These are phyloP conservation scores for Cancer borealis DNA, from an alignment of 2,888 invertebrate genomes.

Conservation along the genomic window DNA sequence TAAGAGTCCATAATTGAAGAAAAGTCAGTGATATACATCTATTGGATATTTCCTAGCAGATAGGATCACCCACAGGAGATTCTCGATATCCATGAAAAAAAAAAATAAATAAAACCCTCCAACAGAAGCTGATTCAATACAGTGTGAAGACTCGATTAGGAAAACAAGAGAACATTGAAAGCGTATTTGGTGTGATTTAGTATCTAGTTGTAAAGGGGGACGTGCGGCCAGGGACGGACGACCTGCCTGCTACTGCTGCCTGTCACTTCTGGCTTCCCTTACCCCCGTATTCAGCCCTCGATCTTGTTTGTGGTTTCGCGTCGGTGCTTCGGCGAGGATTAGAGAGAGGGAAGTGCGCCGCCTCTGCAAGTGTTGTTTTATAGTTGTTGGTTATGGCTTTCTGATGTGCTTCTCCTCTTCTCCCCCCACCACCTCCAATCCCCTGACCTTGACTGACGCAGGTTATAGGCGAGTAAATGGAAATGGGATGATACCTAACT, in stretches of 20 bases:
- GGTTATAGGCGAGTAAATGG: background rate
- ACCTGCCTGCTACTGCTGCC: background rate
- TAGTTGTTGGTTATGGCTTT: background rate
- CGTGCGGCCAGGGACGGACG: conserved; percentile 1
- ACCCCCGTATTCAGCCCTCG: background rate
- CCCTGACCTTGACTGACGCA: background rate
- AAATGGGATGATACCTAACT: background rate
- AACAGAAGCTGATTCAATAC: too few species aligned
- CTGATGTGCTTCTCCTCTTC: background rate
- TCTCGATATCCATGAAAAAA: too few species aligned
- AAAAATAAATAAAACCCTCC: too few species aligned
- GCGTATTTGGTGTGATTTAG: too few species aligned
- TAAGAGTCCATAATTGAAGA: too few species aligned
- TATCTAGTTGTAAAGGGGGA: background rate
- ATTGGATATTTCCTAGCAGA: too few species aligned
- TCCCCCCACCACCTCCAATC: background rate
- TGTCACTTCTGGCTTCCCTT: background rate
- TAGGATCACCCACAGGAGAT: too few species aligned
- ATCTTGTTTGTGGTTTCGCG: background rate
- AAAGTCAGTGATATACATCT: too few species aligned
- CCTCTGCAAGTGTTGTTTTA: conserved; percentile 12
- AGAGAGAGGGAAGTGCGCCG: background rate
- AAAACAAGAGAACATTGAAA: too few species aligned
- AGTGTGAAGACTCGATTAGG: too few species aligned
- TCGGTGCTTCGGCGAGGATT: background rate